Percentiles rank a stretch among this genome's conserved stretches.
These are phyloP conservation scores for Phyllotreta striolata DNA, from an alignment of 2,888 invertebrate species.

Conservation along the genomic window DNA sequence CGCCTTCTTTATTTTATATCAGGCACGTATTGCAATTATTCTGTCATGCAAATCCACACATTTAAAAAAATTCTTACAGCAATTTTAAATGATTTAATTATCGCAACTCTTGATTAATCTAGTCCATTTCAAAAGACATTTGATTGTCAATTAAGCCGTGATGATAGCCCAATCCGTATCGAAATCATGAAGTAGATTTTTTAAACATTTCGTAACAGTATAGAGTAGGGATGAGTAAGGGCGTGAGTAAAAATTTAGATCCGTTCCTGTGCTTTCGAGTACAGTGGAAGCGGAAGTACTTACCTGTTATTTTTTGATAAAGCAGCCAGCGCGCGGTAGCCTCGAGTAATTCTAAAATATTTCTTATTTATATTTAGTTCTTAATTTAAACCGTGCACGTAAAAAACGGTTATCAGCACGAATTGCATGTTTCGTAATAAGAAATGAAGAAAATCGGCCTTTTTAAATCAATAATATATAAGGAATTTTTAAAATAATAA, in stretches of 20 bases:
- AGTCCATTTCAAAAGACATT: too few species aligned
- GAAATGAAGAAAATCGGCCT: constrained; percentile 29
- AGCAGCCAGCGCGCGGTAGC: constrained; percentile 26
- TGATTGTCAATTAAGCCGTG: too few species aligned
- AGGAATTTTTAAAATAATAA: constrained; percentile 22
- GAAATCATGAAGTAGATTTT: not conserved
- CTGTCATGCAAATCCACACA: not conserved
- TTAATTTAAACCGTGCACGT: constrained; percentile 36
- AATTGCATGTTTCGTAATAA: constrained; percentile 40
- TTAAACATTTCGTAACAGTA: not conserved
- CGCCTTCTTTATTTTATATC: not conserved
- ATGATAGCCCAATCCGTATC: not conserved
- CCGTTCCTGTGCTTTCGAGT: constrained; percentile 18
- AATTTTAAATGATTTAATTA: too few species aligned
- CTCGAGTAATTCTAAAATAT: constrained; percentile 42
- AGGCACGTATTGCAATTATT: not conserved
- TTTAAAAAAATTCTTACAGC: not conserved
- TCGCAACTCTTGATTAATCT: too few species aligned
- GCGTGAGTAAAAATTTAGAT: not conserved
- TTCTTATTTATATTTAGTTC: constrained; percentile 43
- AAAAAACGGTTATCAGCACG: constrained; percentile 42
- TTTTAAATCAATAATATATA: constrained; percentile 29
- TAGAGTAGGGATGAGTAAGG: too few species aligned
- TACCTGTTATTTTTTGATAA: constrained; percentile 47
- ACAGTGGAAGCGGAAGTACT: constrained; percentile 44